Evolutionary conservation across 2,888 invertebrate species (phyloP).

Genomic region (Eucera pruinosa): DNA sequence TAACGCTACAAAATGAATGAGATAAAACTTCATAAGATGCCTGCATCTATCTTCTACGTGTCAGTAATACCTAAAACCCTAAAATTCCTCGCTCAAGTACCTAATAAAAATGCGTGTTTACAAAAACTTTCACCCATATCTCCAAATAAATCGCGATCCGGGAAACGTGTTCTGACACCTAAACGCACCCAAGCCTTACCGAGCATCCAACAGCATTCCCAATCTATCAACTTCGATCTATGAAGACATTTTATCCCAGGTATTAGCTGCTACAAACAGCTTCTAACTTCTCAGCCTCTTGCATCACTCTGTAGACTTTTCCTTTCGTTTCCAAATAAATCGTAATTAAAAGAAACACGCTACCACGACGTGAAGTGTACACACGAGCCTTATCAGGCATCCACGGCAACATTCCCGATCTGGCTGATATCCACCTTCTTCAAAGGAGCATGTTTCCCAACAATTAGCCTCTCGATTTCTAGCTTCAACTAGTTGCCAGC

Average conservation of each 20-base stretch:
- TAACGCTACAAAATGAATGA: background rate
- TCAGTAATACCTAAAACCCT: background rate
- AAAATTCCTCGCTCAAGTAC: background rate
- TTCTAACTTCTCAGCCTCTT: background rate
- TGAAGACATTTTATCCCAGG: constrained; percentile 27
- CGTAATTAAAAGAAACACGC: constrained; percentile 23
- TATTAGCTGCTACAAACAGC: constrained; percentile 11
- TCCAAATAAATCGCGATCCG: constrained; percentile 18
- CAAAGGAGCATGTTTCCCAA: background rate
- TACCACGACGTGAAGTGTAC: background rate
- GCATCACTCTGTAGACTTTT: background rate
- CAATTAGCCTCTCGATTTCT: constrained; percentile 4
- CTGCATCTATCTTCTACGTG: background rate
- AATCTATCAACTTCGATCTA: constrained; percentile 25
- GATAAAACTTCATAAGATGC: background rate
- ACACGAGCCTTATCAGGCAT: constrained; percentile 16
- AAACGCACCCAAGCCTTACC: constrained; percentile 11
- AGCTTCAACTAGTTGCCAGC: background rate
- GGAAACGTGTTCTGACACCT: background rate
- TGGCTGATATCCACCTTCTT: background rate
- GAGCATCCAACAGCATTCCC: constrained; percentile 17
- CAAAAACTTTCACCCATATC: constrained; percentile 22
- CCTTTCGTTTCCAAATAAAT: background rate
- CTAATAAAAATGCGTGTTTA: background rate
- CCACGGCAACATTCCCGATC: constrained; percentile 18